Percentiles rank a stretch among this genome's conserved stretches.
Evolutionary conservation across 2,797 vertebrate species (phyloP).

Genomic region (Iguana delicatissima): DNA sequence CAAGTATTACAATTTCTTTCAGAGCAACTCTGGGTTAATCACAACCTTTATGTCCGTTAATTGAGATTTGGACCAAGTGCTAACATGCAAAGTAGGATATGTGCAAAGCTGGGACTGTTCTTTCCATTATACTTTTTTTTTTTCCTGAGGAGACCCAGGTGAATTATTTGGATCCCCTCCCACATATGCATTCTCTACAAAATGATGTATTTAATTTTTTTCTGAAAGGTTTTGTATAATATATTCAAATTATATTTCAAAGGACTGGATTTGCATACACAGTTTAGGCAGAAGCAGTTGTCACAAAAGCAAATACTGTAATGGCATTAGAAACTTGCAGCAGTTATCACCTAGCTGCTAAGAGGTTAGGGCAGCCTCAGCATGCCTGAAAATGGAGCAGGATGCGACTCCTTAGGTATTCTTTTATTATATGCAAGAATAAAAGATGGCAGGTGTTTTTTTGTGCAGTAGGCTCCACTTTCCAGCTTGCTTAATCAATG

Average conservation of each 20-base stretch:
- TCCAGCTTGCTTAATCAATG: background rate
- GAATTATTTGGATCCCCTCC: background rate
- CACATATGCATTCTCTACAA: background rate
- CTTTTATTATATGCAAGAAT: slow-evolving; percentile 5
- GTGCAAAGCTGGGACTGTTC: slow-evolving; percentile 30
- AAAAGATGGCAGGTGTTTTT: background rate
- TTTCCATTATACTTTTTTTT: slow-evolving; percentile 12
- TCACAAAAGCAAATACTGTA: background rate
- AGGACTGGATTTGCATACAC: slow-evolving; percentile 12
- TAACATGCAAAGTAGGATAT: fast-evolving
- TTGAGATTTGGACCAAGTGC: background rate
- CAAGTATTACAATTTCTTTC: background rate
- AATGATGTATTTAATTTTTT: slow-evolving; percentile 38
- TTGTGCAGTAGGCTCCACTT: background rate
- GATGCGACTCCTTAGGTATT: background rate
- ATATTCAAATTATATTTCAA: slow-evolving; percentile 12
- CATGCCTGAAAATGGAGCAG: background rate
- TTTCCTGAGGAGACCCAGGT: slow-evolving; percentile 18
- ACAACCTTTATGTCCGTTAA: background rate
- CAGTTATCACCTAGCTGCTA: background rate
- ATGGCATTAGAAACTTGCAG: slow-evolving; percentile 42
- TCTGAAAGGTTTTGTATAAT: slow-evolving; percentile 32
- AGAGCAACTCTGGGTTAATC: background rate
- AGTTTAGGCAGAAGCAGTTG: slow-evolving; percentile 36
- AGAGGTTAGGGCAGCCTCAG: background rate